phyloP scores from a whole-genome alignment of 2,113 vertebrate species.

The Chamaea fasciata region DNA sequence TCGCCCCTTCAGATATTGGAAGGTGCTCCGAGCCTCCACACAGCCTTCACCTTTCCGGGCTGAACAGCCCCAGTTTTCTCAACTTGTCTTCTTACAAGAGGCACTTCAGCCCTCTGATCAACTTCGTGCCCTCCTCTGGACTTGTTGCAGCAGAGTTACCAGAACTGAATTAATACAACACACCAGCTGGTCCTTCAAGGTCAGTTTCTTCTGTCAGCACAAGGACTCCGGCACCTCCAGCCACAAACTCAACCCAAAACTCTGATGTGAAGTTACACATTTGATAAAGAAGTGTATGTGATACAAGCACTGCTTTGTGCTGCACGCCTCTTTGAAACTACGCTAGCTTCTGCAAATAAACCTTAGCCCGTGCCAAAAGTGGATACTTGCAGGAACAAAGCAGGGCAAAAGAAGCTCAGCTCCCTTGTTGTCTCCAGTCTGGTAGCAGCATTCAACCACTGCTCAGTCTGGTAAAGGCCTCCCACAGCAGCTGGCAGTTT shows the following conservation, averaged over 20 bases:
- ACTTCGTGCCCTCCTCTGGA: background rate
- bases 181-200: background rate
- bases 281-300: rapidly evolving
- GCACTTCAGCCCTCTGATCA: background rate
- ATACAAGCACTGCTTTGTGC: background rate
- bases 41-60: background rate
- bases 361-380: background rate
- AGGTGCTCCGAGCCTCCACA: background rate
- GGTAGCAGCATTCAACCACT: background rate
- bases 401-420: background rate
- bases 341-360: background rate
- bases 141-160: background rate
- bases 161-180: background rate
- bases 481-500: background rate
- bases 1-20: background rate
- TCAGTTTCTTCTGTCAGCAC: background rate
- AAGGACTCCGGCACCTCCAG: background rate
- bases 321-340: rapidly evolving
- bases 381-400: background rate
- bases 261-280: background rate
- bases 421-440: background rate
- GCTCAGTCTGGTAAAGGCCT: background rate
- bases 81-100: background rate
- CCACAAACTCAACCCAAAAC: background rate
- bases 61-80: background rate